A percentile compares a stretch with the other conserved stretches of the same genome.
Conservation (phyloP, 2,888 invertebrate species). For the Morpho achilles region DNA sequence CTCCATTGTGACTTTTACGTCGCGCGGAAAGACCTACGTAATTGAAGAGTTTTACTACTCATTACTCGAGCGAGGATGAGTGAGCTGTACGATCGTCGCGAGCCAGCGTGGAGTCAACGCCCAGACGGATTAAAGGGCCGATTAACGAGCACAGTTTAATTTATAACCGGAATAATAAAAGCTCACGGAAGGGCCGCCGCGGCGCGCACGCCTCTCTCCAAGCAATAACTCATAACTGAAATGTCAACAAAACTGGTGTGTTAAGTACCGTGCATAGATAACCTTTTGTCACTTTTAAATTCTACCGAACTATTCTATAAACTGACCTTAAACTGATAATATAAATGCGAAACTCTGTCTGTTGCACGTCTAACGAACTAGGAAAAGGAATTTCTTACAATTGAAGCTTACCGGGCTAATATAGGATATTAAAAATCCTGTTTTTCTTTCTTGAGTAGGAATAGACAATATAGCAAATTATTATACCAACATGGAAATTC, state of each 20-base stretch:
- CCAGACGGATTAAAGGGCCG: slow-evolving; percentile 75
- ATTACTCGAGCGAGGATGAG: slow-evolving; percentile 42
- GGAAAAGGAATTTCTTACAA: too few relatives aligned
- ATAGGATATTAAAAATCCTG: too few relatives aligned
- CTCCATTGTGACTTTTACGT: slow-evolving; percentile 39
- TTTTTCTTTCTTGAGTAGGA: too few relatives aligned
- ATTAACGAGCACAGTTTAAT: slow-evolving; percentile 73
- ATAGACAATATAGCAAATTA: too few relatives aligned
- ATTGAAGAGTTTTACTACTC: slow-evolving; percentile 50
- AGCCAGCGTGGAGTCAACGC: slow-evolving; percentile 62
- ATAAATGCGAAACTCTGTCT: too few relatives aligned
- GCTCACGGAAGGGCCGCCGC: slow-evolving; percentile 55
- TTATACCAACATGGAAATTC: too few relatives aligned
- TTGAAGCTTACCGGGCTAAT: too few relatives aligned
- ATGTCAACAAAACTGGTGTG: slow-evolving; percentile 50
- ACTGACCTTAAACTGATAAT: too few relatives aligned
- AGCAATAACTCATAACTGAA: slow-evolving; percentile 48
- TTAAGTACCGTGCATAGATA: slow-evolving; percentile 25
- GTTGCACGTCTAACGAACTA: too few relatives aligned
- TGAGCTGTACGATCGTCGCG: slow-evolving; percentile 38
- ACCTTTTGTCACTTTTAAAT: slow-evolving; percentile 30
- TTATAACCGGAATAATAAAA: slow-evolving; percentile 74
- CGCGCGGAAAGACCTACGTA: slow-evolving; percentile 42
- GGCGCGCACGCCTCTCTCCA: slow-evolving; percentile 39
- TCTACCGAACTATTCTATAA: slow-evolving; percentile 13